phyloP scores from a whole-genome alignment of 2,113 vertebrate species.

The Rissa tridactyla region DNA sequence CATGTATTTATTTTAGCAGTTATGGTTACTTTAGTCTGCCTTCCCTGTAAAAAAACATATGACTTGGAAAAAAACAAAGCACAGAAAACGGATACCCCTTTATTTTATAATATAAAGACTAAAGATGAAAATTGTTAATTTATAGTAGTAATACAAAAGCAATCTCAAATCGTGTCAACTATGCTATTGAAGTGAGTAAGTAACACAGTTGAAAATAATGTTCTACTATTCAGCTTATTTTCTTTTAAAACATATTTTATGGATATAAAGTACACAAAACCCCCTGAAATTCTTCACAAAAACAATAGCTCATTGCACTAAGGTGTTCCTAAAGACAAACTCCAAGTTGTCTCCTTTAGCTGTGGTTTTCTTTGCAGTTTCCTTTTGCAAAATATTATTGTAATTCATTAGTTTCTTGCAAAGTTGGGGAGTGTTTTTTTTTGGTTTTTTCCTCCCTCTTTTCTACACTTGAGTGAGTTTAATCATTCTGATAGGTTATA shows the following conservation, averaged over 20 bases:
- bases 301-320: neutral
- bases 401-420: neutral
- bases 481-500: neutral
- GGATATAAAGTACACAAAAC: neutral
- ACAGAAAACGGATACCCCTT: neutral
- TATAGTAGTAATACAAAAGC: neutral
- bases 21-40: neutral
- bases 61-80: neutral
- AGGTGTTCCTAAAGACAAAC: neutral
- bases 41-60: neutral
- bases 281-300: neutral
- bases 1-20: neutral
- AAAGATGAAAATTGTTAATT: neutral
- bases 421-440: neutral
- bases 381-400: neutral
- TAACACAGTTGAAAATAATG: neutral
- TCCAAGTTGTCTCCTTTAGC: neutral
- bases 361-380: neutral
- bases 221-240: neutral
- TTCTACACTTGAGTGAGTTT: neutral
- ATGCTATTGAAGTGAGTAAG: neutral
- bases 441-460: neutral
- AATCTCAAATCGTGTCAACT: neutral
- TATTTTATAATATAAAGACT: neutral
- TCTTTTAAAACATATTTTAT: neutral